phyloP scores from a whole-genome alignment of 2,888 invertebrate species.

The Campoplex nolae region DNA sequence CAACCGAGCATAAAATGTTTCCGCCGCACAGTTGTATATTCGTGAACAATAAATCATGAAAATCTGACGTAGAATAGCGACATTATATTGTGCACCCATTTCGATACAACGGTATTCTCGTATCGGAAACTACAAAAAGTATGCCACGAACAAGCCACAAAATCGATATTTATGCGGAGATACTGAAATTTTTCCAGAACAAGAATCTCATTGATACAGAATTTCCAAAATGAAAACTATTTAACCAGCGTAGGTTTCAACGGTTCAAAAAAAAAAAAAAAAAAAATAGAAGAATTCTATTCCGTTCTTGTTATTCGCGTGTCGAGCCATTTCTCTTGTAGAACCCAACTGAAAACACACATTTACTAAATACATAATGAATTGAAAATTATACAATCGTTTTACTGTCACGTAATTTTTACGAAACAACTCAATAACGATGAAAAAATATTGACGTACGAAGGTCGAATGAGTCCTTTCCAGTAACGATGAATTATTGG shows the following conservation, averaged over 20 bases:
- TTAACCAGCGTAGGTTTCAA: too few species aligned
- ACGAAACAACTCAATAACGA: not conserved
- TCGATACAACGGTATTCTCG: not conserved
- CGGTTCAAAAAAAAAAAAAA: too few species aligned
- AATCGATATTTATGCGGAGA: not conserved
- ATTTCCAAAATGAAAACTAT: not conserved
- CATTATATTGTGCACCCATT: not conserved
- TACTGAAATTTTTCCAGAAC: not conserved
- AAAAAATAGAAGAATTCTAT: not conserved
- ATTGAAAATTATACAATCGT: not conserved
- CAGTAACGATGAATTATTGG: not conserved
- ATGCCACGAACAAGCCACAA: not conserved
- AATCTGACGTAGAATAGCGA: conserved; percentile 17
- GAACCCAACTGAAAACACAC: not conserved
- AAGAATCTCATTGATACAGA: not conserved
- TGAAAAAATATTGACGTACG: not conserved
- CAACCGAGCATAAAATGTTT: conserved; percentile 25
- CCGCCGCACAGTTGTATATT: conserved; percentile 4
- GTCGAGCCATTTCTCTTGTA: not conserved
- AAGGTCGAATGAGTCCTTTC: not conserved
- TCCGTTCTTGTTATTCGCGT: too few species aligned
- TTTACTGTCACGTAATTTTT: not conserved
- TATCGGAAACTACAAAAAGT: not conserved
- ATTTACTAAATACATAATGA: not conserved
- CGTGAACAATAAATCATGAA: conserved; percentile 31